Conservation (phyloP, 1,140 invertebrate species). For the Caenorhabditis inopinata region DNA sequence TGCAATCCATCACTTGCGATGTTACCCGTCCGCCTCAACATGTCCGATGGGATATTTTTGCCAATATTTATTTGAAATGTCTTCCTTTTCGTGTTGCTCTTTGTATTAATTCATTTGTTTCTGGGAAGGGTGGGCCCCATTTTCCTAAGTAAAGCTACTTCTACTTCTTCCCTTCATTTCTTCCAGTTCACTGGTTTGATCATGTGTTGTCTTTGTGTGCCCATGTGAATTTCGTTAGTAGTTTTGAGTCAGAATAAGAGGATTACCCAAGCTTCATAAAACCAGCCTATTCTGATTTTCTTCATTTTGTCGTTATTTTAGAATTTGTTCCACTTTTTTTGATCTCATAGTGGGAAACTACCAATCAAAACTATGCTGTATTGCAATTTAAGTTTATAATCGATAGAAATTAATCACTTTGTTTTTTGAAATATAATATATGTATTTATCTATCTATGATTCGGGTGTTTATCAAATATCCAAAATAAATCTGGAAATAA, state of each 20-base stretch:
- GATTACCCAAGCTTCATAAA: background rate
- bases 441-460: too few species aligned
- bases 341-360: background rate
- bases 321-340: background rate
- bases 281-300: background rate
- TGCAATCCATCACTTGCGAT: background rate
- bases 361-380: too few species aligned
- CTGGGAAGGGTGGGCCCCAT: background rate
- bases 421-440: too few species aligned
- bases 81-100: slow-evolving; percentile 7
- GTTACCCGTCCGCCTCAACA: background rate
- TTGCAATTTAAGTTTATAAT: too few species aligned
- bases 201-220: background rate
- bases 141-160: background rate
- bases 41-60: slow-evolving; percentile 20
- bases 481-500: too few species aligned
- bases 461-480: too few species aligned
- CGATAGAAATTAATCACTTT: too few species aligned
- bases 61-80: slow-evolving; percentile 9
- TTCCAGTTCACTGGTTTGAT: slow-evolving; percentile 25
- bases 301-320: background rate
- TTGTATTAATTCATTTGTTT: background rate
- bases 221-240: background rate
- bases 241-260: background rate
- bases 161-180: background rate